Conservation (phyloP, 2,113 vertebrate genomes). For the Rhabdornis inornatus region DNA sequence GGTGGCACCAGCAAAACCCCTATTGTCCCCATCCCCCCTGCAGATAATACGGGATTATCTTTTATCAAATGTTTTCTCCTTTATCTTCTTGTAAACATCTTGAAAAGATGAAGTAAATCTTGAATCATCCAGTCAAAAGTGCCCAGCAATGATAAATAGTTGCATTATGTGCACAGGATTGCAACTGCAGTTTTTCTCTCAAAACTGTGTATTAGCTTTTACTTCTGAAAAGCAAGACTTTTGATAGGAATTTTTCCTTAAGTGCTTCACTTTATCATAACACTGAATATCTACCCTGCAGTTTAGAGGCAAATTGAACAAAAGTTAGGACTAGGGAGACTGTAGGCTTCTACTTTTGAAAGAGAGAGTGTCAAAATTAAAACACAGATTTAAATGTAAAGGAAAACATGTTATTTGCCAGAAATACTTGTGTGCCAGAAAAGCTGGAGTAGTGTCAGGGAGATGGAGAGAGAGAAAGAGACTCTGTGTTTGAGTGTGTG, state of each 20-base stretch:
- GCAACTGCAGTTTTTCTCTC: conserved; percentile 52
- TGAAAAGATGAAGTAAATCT: conserved; percentile 64
- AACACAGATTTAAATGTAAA: neutral
- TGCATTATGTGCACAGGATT: conserved; percentile 57
- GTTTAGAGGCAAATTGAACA: neutral
- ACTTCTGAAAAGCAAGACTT: conserved; percentile 49
- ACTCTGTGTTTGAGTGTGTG: neutral
- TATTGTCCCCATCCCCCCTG: neutral
- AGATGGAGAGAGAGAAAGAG: neutral
- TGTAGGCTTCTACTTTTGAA: neutral
- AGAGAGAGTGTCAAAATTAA: conserved; percentile 9
- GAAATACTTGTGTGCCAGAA: neutral
- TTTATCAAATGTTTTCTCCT: conserved; percentile 61
- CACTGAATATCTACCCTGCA: neutral
- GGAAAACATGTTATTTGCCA: neutral
- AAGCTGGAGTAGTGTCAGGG: neutral
- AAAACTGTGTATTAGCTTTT: conserved; percentile 68
- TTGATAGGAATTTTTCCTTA: neutral
- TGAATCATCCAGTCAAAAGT: conserved; percentile 46
- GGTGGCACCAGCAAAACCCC: neutral
- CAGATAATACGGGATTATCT: neutral
- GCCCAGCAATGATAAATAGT: conserved; percentile 63
- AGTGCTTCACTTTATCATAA: conserved; percentile 8
- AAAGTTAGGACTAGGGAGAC: neutral
- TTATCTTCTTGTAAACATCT: conserved; percentile 63